phyloP scores from a whole-genome alignment of 2,797 vertebrate genomes.

The Echeneis naucrates region DNA sequence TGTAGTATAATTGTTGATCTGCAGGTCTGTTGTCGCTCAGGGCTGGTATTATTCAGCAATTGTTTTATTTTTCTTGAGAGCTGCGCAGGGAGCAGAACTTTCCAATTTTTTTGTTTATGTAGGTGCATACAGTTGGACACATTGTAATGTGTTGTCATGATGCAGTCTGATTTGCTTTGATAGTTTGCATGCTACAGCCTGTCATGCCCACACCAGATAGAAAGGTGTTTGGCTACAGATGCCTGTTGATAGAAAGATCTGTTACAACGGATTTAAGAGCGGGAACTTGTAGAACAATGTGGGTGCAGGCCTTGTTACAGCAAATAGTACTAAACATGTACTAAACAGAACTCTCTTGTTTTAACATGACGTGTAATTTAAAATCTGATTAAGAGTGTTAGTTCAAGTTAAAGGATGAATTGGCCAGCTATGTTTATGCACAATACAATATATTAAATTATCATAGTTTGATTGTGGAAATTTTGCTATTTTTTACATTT shows the following conservation, averaged over 20 bases:
- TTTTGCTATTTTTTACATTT: not conserved
- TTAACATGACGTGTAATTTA: not conserved
- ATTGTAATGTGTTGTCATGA: not conserved
- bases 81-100: too few species aligned
- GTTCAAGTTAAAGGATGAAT: not conserved
- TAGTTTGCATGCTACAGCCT: constrained; percentile 8
- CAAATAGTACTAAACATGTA: not conserved
- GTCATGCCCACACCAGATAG: not conserved
- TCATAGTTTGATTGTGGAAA: too few species aligned
- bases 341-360: not conserved
- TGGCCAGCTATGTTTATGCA: not conserved
- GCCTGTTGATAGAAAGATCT: constrained; percentile 7
- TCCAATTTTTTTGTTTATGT: not conserved
- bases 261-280: not conserved
- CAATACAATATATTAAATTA: not conserved
- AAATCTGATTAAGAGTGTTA: not conserved
- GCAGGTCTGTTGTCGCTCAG: not conserved
- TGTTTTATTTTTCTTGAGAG: too few species aligned
- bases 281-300: not conserved
- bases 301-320: not conserved
- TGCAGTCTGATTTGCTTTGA: not conserved
- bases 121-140: not conserved
- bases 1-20: not conserved
- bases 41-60: too few species aligned
- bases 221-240: constrained; percentile 5